Base-by-base conservation (phyloP, 2,888 invertebrate species). In the Parnassius apollo region DNA sequence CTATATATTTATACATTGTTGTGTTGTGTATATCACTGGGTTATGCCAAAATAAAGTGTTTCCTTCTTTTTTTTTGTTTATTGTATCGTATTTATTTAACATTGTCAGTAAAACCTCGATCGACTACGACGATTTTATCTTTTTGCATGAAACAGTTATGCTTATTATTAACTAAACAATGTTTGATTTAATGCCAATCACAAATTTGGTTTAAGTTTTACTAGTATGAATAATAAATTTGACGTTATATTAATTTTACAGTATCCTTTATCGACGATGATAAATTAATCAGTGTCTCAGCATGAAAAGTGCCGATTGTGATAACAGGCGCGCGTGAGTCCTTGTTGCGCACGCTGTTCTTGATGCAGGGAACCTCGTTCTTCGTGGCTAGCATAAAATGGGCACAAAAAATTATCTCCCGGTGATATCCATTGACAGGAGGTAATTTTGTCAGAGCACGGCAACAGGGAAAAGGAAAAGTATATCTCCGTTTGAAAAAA, bases 281-380 rank as follows among this genome's bases (percentile, higher is more conserved):
- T 92, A 87, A 94, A 94, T 78, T 93, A 94, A 13, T 94, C 94
- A 50, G 94, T 94, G 66, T 92, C 93, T 50, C 94, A 94, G 76
- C 94, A 94, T 72, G 94, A 94, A 79, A 92, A 94, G 85, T 94
- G 94, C 80, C 93, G 93, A n/a, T 93, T 94, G 93, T 94, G 94
- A 94, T 94, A 93, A 70, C 93, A 93, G 75, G 91, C 92, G 57
- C 86, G 92, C 68, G 86, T 88, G 71, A 88, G 91, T 18, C 80
- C 83, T 4, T 82, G 87, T 68, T 83, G 90, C 62, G 71, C 82
- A 2, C 79, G 89, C 0, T 89, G 88, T 66, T 88, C 91, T 74
- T 88, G 91, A 90, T 89, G 90, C 70, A 81, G 85, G 65, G 83
- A 78, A 57, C 88, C 88, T 77, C 87, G 86, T 75, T 81, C 18